Evolutionary conservation across 2,888 invertebrate genomes (phyloP), one percentile per base, ranked within the genome.

Genomic region (Patella pellucida): DNA sequence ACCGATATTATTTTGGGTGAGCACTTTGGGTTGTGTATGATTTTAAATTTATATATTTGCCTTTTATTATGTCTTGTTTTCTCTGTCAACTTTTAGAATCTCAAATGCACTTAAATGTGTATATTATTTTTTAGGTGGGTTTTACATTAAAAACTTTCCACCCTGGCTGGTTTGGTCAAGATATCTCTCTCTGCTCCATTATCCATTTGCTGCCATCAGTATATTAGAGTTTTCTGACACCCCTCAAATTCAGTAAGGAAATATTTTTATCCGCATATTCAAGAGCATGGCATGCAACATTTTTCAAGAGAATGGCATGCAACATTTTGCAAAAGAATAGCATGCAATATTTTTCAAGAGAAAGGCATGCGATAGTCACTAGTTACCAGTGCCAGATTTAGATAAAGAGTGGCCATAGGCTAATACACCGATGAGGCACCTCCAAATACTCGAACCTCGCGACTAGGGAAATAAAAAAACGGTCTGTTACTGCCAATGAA

Each of bases 121-220:
- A 31, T 31, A 5, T 31, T 31, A 19, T 67, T 16, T 80, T 83
- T 68, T 71, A 84, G 84, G 81, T 54, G 85, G 85, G 16, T 85
- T 82, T 73, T 83, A 81, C 73, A 83, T 79, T n/a, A 81, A 81
- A 72, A 78, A 74, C 12, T 73, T 84, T 12, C 85, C 85, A 9
- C 3, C 51, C 5, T 85, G 85, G 85, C 27, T 85, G 68, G 2
- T n/a, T 1, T 85, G 85, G 85, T 75, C 78, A 0, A 81, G 81
- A 54, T 85, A 84, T 78, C 15, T 83, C 12, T 83, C 84, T 1
- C 62, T 82, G 15, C 73, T 83, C 94, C 95, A 94, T 94, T 95
- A 95, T 90, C 95, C 95, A 76, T 95, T 94, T 91, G 94, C 95
- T 88, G 95, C 95, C 89, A 94, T 95, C 94, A 95, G 95, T 90